Conservation (phyloP, 2,113 vertebrate species). For the Perccottus glenii region DNA sequence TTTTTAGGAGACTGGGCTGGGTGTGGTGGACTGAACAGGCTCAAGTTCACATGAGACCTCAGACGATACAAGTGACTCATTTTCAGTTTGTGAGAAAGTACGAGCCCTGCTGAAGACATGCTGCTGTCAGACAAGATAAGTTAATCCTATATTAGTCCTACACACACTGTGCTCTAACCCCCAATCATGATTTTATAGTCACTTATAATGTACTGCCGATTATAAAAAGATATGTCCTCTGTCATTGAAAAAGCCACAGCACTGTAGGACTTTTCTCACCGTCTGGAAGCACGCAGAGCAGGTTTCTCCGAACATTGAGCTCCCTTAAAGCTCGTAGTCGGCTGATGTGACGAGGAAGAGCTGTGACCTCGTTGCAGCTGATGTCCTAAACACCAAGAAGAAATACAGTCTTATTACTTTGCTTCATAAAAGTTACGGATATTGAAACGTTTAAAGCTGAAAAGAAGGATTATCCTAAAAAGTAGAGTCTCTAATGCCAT, state of each 20-base stretch:
- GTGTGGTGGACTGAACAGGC: slow-evolving; percentile 22
- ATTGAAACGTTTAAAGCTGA: too few relatives aligned
- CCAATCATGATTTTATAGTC: too few relatives aligned
- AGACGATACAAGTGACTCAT: not conserved
- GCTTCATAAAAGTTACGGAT: too few relatives aligned
- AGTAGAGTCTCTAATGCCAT: too few relatives aligned
- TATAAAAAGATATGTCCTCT: too few relatives aligned
- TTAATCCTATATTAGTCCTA: too few relatives aligned
- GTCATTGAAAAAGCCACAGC: too few relatives aligned
- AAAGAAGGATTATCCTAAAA: too few relatives aligned
- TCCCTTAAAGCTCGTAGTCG: slow-evolving; percentile 87
- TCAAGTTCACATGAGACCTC: not conserved
- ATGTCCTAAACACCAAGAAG: slow-evolving; percentile 83
- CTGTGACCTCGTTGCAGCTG: slow-evolving; percentile 95
- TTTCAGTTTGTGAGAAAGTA: not conserved
- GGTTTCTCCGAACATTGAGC: slow-evolving; percentile 91
- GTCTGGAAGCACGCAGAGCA: slow-evolving; percentile 92
- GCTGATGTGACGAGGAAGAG: slow-evolving; percentile 91
- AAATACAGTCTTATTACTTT: not conserved
- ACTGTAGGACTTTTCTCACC: slow-evolving; percentile 82
- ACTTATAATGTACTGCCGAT: too few relatives aligned
- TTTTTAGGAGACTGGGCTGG: slow-evolving; percentile 35
- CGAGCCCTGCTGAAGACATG: too few relatives aligned
- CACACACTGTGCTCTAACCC: too few relatives aligned
- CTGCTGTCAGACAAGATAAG: too few relatives aligned